A percentile compares a stretch with the other conserved stretches of the same genome.
phyloP scores from a whole-genome alignment of 2,888 invertebrate genomes.

The Drosophila ustulata region DNA sequence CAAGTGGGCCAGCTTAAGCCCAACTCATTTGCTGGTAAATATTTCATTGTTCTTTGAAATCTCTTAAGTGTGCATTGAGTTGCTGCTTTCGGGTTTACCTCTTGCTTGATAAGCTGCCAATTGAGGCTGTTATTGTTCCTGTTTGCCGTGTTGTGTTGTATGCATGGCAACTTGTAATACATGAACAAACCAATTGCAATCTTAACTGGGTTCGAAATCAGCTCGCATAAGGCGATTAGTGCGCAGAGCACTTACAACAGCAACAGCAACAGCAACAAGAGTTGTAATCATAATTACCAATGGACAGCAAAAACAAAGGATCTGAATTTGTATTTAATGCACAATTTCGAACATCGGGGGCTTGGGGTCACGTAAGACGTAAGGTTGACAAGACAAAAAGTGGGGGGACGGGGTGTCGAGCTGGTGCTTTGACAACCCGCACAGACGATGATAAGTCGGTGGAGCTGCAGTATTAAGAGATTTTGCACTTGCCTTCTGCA shows the following conservation, averaged over 20 bases:
- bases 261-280: not conserved
- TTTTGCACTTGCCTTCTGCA: slow-evolving; percentile 4
- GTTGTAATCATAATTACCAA: not conserved
- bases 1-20: not conserved
- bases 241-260: not conserved
- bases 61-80: not conserved
- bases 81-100: not conserved
- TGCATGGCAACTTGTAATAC: not conserved
- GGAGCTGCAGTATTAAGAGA: slow-evolving; percentile 8
- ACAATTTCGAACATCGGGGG: not conserved
- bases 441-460: slow-evolving; percentile 2
- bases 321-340: slow-evolving; percentile 1
- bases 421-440: not conserved
- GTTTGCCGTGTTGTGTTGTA: not conserved
- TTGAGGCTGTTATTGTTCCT: not conserved
- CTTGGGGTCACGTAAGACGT: not conserved
- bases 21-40: not conserved
- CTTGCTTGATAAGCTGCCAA: not conserved
- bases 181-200: slow-evolving; percentile 1
- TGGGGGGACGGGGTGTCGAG: not conserved
- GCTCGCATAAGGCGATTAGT: slow-evolving; percentile 6
- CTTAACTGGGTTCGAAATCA: not conserved
- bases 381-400: not conserved
- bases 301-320: not conserved
- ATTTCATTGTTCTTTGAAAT: not conserved